Base-by-base conservation (phyloP, 2,113 vertebrate species). In the Platycercus adscitus region DNA sequence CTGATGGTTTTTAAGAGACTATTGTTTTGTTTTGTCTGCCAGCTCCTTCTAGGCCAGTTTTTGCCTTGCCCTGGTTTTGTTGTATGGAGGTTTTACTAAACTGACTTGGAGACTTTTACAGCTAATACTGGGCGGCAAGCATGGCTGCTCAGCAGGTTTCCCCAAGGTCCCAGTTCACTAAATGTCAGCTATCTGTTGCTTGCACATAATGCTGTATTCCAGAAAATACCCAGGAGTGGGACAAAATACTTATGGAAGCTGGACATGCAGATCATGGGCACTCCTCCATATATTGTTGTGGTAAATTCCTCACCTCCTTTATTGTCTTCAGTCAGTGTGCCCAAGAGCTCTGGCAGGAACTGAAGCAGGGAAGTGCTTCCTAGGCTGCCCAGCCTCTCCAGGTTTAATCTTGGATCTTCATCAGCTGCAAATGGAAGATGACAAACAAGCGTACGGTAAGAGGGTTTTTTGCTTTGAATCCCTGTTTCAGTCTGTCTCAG, bases 291-390 rank as follows among this genome's bases (percentile, higher is more conserved):
- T 53, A 39, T 0, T 49, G 80, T 56, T 52, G 26, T 39, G 49
- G 11, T 44, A 14, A 70, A 35, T 46, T 50, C 26, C 92, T 77
- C 91, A 98, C 98, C 98, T 96, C 97, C 65, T 43, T 96, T 95
- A 53, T 47, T 76, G 4, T 87, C 70, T 2, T 79, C 95, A 6
- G 33, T 6, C 61, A 82, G 58, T 1, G 89, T 79, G 3, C 65
- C 78, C 33, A 95, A 25, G n/a, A 85, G 55, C 63, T 86, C 87
- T 21, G 55, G 93, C 66, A 97, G 85, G 13, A 78, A 13, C 79
- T 93, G 97, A 29, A 96, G 73, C 49, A 97, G 83, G 35, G 96
- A 65, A 2, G 33, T 13, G 49, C 96, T 81, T 28, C 76, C 73
- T 3, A 69, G 80, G 72, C 46, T 91, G 33, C 77, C 94, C 85